Conservation (phyloP, 2,888 invertebrate genomes). For the Dimorphilus gyrociliatus region DNA sequence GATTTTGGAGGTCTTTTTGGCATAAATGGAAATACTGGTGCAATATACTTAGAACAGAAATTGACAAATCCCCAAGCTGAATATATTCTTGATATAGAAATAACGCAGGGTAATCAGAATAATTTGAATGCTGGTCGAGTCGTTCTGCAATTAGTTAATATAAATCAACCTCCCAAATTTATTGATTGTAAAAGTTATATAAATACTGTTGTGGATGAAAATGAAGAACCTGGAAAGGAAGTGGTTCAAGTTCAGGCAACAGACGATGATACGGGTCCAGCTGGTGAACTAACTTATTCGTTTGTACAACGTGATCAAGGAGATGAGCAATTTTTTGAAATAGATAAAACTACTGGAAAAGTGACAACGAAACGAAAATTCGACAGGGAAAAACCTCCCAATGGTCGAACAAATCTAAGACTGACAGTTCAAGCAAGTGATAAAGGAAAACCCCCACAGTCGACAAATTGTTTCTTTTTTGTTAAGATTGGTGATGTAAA, state of each 20-base stretch:
- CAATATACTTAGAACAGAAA: too few species aligned
- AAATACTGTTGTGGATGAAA: too few species aligned
- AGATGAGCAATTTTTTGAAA: background rate
- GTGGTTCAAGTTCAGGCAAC: slow-evolving; percentile 8
- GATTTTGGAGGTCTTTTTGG: too few species aligned
- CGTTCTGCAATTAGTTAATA: too few species aligned
- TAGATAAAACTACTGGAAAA: background rate
- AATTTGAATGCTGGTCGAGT: too few species aligned
- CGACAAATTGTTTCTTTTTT: slow-evolving; percentile 85
- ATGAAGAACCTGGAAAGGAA: too few species aligned
- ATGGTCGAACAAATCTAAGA: slow-evolving; percentile 4
- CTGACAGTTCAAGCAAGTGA: slow-evolving; percentile 84
- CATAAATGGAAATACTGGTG: too few species aligned
- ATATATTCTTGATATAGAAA: too few species aligned
- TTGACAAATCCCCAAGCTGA: too few species aligned
- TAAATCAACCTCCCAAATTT: too few species aligned
- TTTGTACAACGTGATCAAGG: slow-evolving; percentile 2
- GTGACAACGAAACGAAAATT: slow-evolving; percentile 2
- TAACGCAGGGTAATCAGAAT: too few species aligned
- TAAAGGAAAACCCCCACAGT: slow-evolving; percentile 90
- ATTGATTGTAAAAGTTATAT: too few species aligned
- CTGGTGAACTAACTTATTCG: slow-evolving; percentile 7
- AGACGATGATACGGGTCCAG: slow-evolving; percentile 10
- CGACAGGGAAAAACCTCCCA: slow-evolving; percentile 5
- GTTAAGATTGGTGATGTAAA: slow-evolving; percentile 25